phyloP scores from a whole-genome alignment of 2,888 invertebrate genomes.

The Drosophila algonquin region DNA sequence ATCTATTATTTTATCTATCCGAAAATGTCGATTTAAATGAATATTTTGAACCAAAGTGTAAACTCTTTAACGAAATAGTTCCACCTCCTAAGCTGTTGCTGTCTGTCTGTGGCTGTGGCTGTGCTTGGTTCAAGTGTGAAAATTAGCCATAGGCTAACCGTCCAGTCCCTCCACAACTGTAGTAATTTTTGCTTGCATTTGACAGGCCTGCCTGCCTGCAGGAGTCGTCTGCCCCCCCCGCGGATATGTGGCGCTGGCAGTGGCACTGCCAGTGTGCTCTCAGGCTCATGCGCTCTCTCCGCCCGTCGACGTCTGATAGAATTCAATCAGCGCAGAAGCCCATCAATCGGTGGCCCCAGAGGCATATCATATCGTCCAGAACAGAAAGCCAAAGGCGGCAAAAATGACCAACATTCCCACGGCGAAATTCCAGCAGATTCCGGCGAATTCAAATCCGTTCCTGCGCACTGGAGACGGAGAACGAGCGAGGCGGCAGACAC shows the following conservation, averaged over 20 bases:
- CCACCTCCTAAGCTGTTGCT: not conserved
- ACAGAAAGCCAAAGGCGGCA: conserved; percentile 23
- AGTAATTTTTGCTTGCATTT: conserved; percentile 18
- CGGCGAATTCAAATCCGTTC: conserved; percentile 24
- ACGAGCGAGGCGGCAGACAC: not conserved
- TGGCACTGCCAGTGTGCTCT: not conserved
- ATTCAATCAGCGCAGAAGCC: conserved; percentile 28
- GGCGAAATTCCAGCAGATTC: conserved; percentile 10
- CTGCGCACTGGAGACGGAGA: conserved; percentile 24
- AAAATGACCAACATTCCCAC: conserved; percentile 16
- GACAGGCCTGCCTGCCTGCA: conserved; percentile 7
- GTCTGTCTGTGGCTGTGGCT: no score
- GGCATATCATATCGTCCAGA: conserved; percentile 1
- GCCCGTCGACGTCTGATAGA: conserved; percentile 7
- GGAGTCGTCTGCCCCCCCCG: not conserved
- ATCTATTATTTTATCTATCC: no score
- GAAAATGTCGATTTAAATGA: not conserved
- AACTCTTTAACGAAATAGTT: not conserved
- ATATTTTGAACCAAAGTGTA: not conserved
- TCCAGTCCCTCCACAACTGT: conserved; percentile 6
- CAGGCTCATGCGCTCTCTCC: conserved; percentile 15
- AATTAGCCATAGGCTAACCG: not conserved
- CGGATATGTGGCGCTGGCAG: not conserved
- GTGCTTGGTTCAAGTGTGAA: no score
- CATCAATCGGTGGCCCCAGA: conserved; percentile 12